A percentile compares a stretch with the other conserved stretches of the same genome.
phyloP scores from a whole-genome alignment of 2,888 invertebrate species.

The Diarsia dahlii region DNA sequence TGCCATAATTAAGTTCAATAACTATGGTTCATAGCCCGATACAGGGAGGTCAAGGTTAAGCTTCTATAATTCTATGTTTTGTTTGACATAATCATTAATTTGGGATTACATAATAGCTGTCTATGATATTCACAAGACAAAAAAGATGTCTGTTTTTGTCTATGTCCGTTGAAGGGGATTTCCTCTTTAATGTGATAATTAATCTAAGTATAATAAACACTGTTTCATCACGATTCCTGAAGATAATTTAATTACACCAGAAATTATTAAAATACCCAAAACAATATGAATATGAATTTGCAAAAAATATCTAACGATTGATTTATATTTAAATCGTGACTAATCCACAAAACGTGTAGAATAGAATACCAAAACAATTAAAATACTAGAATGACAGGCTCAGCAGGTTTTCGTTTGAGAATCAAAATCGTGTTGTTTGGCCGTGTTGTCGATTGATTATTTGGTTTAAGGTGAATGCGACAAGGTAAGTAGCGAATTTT shows the following conservation, averaged over 20 bases:
- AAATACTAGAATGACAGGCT: neutral
- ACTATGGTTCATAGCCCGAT: conserved; percentile 15
- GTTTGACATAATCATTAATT: neutral
- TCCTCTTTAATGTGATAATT: neutral
- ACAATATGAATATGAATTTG: neutral
- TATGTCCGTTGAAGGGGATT: neutral
- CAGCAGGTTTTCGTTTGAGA: neutral
- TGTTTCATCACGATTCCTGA: neutral
- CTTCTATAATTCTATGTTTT: neutral
- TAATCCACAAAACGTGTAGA: neutral
- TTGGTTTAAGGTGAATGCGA: too few relatives aligned
- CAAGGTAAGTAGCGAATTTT: too few relatives aligned
- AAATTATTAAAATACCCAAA: neutral
- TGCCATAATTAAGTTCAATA: neutral
- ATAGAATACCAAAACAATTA: neutral
- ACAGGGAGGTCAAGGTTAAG: conserved; percentile 11
- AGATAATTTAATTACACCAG: neutral
- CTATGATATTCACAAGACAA: neutral
- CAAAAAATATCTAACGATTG: neutral
- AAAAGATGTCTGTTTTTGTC: neutral
- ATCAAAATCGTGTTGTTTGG: neutral
- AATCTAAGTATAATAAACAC: neutral
- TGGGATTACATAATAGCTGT: neutral
- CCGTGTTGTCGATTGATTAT: too few relatives aligned
- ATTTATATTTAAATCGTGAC: neutral